Evolutionary conservation across 2,113 vertebrate species (phyloP).

Genomic region (Morone saxatilis): DNA sequence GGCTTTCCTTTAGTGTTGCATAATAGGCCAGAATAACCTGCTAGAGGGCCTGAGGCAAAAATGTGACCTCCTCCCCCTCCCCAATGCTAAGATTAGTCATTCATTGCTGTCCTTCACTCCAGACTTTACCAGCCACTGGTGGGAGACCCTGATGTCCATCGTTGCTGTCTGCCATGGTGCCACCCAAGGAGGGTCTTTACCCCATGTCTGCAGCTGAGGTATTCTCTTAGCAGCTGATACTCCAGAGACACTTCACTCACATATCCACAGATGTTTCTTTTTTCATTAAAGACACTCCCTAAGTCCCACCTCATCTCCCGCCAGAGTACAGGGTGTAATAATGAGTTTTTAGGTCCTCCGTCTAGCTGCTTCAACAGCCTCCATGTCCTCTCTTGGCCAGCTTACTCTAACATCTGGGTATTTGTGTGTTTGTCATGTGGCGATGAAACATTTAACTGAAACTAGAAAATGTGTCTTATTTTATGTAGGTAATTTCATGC

Average conservation of each 20-base stretch:
- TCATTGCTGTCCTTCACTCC: not conserved
- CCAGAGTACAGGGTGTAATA: not conserved
- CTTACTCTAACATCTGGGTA: not conserved
- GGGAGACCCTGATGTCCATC: not conserved
- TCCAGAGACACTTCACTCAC: not conserved
- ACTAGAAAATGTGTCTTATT: too few species aligned
- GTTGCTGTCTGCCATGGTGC: not conserved
- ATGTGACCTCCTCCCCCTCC: not conserved
- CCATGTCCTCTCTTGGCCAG: not conserved
- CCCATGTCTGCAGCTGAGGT: not conserved
- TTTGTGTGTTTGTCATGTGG: not conserved
- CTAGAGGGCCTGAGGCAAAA: not conserved
- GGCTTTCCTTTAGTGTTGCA: not conserved
- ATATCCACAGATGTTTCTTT: not conserved
- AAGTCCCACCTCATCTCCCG: not conserved
- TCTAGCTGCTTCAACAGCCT: not conserved
- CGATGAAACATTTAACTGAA: too few species aligned
- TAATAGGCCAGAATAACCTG: not conserved
- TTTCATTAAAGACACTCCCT: not conserved
- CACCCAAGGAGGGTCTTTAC: not conserved
- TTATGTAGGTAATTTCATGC: too few species aligned
- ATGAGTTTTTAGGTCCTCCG: not conserved
- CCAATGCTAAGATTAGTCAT: not conserved
- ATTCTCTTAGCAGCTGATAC: not conserved
- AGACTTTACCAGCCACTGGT: not conserved